Conservation (phyloP, 2,113 vertebrate genomes). For the Otus sunia region DNA sequence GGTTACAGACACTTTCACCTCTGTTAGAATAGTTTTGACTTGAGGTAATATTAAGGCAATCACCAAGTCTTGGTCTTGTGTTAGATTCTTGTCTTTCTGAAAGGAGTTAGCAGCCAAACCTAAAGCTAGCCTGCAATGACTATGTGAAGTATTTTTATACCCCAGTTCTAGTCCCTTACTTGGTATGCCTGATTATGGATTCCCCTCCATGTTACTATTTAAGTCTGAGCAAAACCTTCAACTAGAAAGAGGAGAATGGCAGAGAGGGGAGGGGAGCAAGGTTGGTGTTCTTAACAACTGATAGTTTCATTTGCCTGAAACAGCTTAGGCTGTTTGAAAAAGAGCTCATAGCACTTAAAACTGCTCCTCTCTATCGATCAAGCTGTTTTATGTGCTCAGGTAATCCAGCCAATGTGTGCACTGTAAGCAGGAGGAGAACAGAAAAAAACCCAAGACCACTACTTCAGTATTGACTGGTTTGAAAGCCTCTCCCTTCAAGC, state of each 20-base stretch:
- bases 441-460: neutral
- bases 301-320: neutral
- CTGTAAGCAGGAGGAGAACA: neutral
- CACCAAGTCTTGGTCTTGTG: neutral
- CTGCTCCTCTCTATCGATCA: neutral
- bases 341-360: neutral
- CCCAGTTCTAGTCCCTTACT: neutral
- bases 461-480: neutral
- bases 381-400: neutral
- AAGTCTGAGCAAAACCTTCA: neutral
- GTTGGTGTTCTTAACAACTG: neutral
- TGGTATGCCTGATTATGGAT: neutral
- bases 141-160: neutral
- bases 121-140: neutral
- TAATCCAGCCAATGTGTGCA: neutral
- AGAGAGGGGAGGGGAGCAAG: neutral
- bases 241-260: neutral
- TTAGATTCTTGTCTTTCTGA: neutral
- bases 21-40: neutral
- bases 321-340: neutral
- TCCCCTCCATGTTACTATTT: neutral
- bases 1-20: neutral
- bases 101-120: neutral
- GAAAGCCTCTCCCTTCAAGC: neutral
- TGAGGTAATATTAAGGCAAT: neutral